Conservation (phyloP, 1,140 invertebrate genomes). For the Heliconius nattereri region DNA sequence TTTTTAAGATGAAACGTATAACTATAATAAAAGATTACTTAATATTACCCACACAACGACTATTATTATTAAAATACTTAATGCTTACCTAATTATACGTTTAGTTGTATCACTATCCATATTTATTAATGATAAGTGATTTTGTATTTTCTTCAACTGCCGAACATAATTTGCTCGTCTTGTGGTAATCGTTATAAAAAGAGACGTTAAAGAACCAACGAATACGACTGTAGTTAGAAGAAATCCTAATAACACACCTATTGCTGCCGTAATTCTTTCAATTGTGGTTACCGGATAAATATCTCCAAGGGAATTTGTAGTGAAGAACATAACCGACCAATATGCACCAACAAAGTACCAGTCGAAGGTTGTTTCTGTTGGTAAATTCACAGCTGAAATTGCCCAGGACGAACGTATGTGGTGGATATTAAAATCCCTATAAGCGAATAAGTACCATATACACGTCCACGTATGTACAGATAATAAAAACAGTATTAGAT, state of each 20-base stretch:
- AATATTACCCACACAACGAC: not conserved
- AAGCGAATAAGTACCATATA: slow-evolving; percentile 68
- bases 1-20: not conserved
- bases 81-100: slow-evolving; percentile 66
- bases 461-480: slow-evolving; percentile 72
- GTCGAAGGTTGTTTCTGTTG: slow-evolving; percentile 64
- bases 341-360: slow-evolving; percentile 75
- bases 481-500: slow-evolving; percentile 67
- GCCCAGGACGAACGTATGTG: slow-evolving; percentile 68
- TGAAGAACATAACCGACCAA: slow-evolving; percentile 71
- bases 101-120: slow-evolving; percentile 68
- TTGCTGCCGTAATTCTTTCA: slow-evolving; percentile 64
- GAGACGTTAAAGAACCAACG: slow-evolving; percentile 73
- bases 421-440: slow-evolving; percentile 62
- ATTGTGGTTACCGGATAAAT: slow-evolving; percentile 68
- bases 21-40: not conserved
- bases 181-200: slow-evolving; percentile 72
- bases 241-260: slow-evolving; percentile 70
- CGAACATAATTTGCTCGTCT: slow-evolving; percentile 69
- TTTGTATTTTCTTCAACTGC: slow-evolving; percentile 69
- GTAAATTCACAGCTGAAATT: slow-evolving; percentile 58
- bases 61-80: slow-evolving; percentile 28
- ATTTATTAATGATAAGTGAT: slow-evolving; percentile 64
- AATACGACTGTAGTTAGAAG: slow-evolving; percentile 71
- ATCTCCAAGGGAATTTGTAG: slow-evolving; percentile 73